A percentile compares a stretch with the other conserved stretches of the same genome.
These are phyloP conservation scores for Etheostoma nigrum DNA, from an alignment of 2,797 vertebrate species.

Conservation along the genomic window DNA sequence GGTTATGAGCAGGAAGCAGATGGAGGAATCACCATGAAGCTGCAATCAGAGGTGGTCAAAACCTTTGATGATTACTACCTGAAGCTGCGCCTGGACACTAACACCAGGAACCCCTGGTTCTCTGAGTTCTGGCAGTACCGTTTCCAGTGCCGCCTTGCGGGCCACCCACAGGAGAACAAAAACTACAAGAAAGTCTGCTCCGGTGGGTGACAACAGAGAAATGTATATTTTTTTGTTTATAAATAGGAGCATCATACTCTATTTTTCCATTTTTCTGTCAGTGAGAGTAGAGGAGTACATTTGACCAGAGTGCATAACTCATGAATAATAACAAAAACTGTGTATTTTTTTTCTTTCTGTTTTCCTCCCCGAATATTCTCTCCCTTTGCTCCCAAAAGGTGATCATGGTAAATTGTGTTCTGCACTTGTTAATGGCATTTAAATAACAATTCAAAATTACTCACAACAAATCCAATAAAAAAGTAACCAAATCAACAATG, in stretches of 20 bases:
- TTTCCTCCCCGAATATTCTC: slow-evolving; percentile 50
- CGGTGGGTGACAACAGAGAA: slow-evolving; percentile 80
- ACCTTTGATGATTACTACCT: slow-evolving; percentile 97
- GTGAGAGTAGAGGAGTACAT: slow-evolving; percentile 16
- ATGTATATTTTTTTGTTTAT: neutral
- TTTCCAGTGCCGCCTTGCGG: slow-evolving; percentile 95
- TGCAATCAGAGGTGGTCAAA: slow-evolving; percentile 93
- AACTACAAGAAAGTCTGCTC: slow-evolving; percentile 96
- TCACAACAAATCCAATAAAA: slow-evolving; percentile 35
- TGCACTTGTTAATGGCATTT: slow-evolving; percentile 33
- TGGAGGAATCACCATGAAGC: slow-evolving; percentile 98
- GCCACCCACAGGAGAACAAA: slow-evolving; percentile 92
- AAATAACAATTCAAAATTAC: slow-evolving; percentile 22
- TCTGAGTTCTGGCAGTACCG: slow-evolving; percentile 98
- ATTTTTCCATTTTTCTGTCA: neutral
- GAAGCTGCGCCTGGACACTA: slow-evolving; percentile 92
- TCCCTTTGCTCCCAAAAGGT: slow-evolving; percentile 72
- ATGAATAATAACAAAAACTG: slow-evolving; percentile 52
- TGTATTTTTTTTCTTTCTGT: slow-evolving; percentile 43
- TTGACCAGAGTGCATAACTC: slow-evolving; percentile 11
- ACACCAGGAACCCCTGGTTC: slow-evolving; percentile 97
- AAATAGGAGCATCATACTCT: neutral
- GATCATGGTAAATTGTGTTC: slow-evolving; percentile 75
- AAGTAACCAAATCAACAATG: slow-evolving; percentile 8
- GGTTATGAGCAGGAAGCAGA: slow-evolving; percentile 96